phyloP scores from a whole-genome alignment of 2,797 vertebrate species.

The Nannoperca obscura region DNA sequence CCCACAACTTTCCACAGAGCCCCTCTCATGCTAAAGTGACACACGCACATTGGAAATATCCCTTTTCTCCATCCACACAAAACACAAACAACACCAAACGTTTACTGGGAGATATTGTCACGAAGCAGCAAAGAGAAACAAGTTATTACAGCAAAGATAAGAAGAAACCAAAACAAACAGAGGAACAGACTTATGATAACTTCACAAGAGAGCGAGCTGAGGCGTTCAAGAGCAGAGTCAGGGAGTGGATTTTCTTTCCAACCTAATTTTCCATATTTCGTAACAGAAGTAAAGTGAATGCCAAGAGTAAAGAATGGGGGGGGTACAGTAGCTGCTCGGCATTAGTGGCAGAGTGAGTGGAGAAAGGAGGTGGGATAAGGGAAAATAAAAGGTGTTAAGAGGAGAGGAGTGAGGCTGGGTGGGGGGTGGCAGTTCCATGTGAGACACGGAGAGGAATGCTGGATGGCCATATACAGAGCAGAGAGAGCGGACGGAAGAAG shows the following conservation, averaged over 20 bases:
- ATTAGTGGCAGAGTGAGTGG: slow-evolving; percentile 17
- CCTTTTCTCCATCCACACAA: slow-evolving; percentile 42
- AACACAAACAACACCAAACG: slow-evolving; percentile 29
- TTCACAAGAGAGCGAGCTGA: slow-evolving; percentile 45
- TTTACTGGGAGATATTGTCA: slow-evolving; percentile 43
- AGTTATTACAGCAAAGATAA: slow-evolving; percentile 53
- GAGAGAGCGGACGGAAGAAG: slow-evolving; percentile 13
- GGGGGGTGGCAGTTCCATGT: slow-evolving; percentile 68
- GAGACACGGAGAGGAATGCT: slow-evolving; percentile 82
- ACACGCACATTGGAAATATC: slow-evolving; percentile 46
- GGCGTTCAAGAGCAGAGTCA: slow-evolving; percentile 19
- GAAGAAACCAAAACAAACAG: slow-evolving; percentile 50
- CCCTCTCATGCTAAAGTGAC: slow-evolving; percentile 17
- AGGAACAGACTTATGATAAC: slow-evolving; percentile 43
- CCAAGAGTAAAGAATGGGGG: slow-evolving; percentile 1
- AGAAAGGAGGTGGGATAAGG: slow-evolving; percentile 44
- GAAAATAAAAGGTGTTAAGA: slow-evolving; percentile 65
- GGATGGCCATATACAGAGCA: slow-evolving; percentile 63
- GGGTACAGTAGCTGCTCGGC: slow-evolving; percentile 51
- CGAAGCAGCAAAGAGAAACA: slow-evolving; percentile 44
- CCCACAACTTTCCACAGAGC: slow-evolving; percentile 46
- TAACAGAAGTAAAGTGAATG: slow-evolving; percentile 51
- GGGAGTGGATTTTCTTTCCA: neutral
- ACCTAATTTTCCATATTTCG: slow-evolving; percentile 54
- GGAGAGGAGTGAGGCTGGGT: slow-evolving; percentile 44